Base-by-base conservation (phyloP, 2,113 vertebrate species). In the Macheiramphus alcinus region DNA sequence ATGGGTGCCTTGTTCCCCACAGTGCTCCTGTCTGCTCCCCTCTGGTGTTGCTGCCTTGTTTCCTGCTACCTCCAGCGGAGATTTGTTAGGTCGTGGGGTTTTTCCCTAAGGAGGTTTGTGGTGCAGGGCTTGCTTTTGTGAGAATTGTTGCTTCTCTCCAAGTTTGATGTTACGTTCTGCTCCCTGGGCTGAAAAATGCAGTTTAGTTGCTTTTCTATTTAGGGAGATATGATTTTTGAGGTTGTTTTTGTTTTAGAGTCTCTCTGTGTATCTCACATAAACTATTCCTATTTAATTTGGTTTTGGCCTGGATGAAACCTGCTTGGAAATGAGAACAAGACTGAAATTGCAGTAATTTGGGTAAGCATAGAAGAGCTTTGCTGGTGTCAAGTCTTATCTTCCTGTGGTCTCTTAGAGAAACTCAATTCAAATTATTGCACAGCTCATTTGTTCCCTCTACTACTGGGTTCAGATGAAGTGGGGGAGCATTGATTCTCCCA, bases 351-450 rank as follows among this genome's bases (percentile, higher is more conserved):
- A 91, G 95, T 97, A 89, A 97, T 97, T 94, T 96, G 95, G 78
- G 55, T 53, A 95, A 95, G 81, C 23, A 1, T 55, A 48, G 93
- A 91, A 94, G 94, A 95, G 93, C 91, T 96, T 95, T 95, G 93
- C 84, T 27, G 18, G 76, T 95, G 91, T 97, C 96, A 95, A 90
- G 53, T 91, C 94, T 97, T 91, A 95, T 93, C 89, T 97, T 95
- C 70, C 84, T 83, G 48, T 88, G 93, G 87, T 97, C 78, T 96
- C 84, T 86, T 95, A 90, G 89, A 93, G 93, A 96, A 95, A 93
- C 97, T 97, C 95, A 93, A 96, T 97, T 97, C 96, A 95, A 95
- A 94, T 97, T 76, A 95, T 86, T 95, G 91, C 96, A 95, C 97
- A 97, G 93, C 90, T 97, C 96, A 95, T 96, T 97, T 96, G 70